Evolutionary conservation across 64 coral and sea anemone genomes (phyloP).

Genomic region (Pachyseris speciosa): DNA sequence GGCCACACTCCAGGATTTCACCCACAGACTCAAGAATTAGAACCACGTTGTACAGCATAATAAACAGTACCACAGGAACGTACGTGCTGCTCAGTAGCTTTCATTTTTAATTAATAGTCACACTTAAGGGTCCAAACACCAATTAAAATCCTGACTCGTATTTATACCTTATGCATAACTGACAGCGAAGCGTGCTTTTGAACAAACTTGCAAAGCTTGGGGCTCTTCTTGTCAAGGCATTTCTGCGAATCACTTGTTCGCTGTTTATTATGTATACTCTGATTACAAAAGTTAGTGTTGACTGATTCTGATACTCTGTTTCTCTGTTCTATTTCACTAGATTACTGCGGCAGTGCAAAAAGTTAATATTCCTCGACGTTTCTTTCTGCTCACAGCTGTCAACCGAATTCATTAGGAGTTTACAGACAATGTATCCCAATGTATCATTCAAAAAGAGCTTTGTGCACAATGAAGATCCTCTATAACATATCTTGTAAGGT

Average conservation of each 20-base stretch:
- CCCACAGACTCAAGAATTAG: too few species aligned
- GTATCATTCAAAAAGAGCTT: constrained; percentile 91
- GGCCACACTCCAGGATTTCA: too few species aligned
- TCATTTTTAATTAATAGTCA: neutral
- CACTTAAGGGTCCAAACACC: neutral
- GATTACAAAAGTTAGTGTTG: neutral
- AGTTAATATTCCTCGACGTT: constrained; percentile 82
- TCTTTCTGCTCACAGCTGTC: constrained; percentile 91
- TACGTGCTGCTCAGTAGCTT: neutral
- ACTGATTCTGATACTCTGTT: neutral
- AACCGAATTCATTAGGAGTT: constrained; percentile 41
- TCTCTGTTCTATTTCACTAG: constrained; percentile 49
- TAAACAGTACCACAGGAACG: too few species aligned
- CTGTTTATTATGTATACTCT: too few species aligned
- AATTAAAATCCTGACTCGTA: too few species aligned
- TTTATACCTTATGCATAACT: too few species aligned
- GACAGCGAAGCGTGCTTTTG: too few species aligned
- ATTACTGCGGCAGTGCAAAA: constrained; percentile 60
- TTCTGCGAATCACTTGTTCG: too few species aligned
- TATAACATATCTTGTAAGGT: neutral
- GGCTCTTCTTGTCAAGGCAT: too few species aligned
- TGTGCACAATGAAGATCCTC: constrained; percentile 46
- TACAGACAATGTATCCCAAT: constrained; percentile 57
- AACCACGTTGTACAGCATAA: too few species aligned
- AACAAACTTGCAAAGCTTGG: too few species aligned